Evolutionary conservation across 2,888 invertebrate genomes (phyloP), one percentile per base, ranked within the genome.

Genomic region (Arrhopalites spinosus): DNA sequence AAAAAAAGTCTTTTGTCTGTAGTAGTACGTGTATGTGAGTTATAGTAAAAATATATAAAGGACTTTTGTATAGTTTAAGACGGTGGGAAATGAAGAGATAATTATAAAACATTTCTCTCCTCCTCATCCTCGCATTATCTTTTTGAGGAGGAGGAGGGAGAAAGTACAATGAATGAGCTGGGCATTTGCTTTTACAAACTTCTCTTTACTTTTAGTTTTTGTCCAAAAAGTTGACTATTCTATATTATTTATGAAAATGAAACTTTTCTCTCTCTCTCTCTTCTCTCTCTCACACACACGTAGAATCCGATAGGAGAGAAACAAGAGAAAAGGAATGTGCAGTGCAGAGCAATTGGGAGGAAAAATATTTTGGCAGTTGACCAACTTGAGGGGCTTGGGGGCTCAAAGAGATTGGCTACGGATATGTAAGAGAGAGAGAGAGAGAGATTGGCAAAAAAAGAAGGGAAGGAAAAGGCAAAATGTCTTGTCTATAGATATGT

Each of bases 201-300:
- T 50, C 50, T 17, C 50, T 50, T 3, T 45, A 7, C 15, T 15
- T 15, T 2, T 50, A n/a, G 15, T n/a, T 50, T 50, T 50, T 50
- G 50, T 50, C 50, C 15, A 15, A 50, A 15, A 50, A 50, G n/a
- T n/a, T 50, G 36, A 36, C 50, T 50, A 50, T 15, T n/a, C 50
- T 50, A n/a, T 50, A 50, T 50, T n/a, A n/a, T 50, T 50, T 50
- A 50, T 50, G 50, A 50, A 64, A 27, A 27, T 29, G 64, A 30
- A 64, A 30, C 29, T 64, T 27, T 27, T 13, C 25, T 15, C 20
- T 5, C 15, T 13, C 23, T 2, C 61, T 23, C 61, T 3, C 53
- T 53, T 20, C 53, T 53, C 3, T 53, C 53, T 20, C 53, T 53
- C 53, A 36, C 36, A 53, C 53, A 8, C 23, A 23, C 53, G 47